These are phyloP conservation scores for Hepsetus odoe DNA, from an alignment of 2,113 vertebrate genomes.

Conservation along the genomic window DNA sequence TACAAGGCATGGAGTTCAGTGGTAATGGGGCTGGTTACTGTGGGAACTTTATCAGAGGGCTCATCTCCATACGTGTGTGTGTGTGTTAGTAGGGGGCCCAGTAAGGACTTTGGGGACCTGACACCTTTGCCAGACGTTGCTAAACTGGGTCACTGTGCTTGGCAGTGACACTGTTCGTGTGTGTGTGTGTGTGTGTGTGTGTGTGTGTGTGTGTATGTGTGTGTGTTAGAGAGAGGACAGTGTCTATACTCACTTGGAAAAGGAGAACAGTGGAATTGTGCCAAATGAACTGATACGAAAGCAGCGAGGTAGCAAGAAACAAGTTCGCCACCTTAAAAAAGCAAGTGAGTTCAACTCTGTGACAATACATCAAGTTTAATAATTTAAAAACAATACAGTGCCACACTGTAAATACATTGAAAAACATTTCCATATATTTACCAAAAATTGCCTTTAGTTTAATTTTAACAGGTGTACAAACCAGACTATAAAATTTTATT, in stretches of 20 bases:
- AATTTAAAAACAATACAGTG: too few species aligned
- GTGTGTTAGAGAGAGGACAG: conserved; percentile 36
- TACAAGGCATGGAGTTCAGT: conserved; percentile 13
- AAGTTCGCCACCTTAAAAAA: neutral
- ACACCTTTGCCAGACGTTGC: conserved; percentile 47
- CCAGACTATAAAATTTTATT: neutral
- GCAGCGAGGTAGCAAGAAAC: conserved; percentile 1
- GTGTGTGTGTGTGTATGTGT: too few species aligned
- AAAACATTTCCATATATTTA: too few species aligned
- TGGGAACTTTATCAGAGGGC: conserved; percentile 14
- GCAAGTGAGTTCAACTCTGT: neutral
- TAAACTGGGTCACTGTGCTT: conserved; percentile 68
- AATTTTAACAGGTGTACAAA: too few species aligned
- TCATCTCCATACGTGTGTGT: conserved; percentile 1
- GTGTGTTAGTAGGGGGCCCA: conserved; percentile 4
- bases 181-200: conserved; percentile 38
- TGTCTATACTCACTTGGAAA: conserved; percentile 31
- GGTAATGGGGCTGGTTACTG: neutral
- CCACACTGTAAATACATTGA: too few species aligned
- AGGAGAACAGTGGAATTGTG: conserved; percentile 51
- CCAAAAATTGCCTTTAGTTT: too few species aligned
- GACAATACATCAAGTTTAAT: too few species aligned
- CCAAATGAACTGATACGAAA: conserved; percentile 58
- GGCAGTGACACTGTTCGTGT: conserved; percentile 40
- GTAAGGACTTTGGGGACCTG: conserved; percentile 3